A percentile compares a stretch with the other conserved stretches of the same genome.
These are phyloP conservation scores for Myzus persicae DNA, from an alignment of 1,140 invertebrate genomes.

Conservation along the genomic window DNA sequence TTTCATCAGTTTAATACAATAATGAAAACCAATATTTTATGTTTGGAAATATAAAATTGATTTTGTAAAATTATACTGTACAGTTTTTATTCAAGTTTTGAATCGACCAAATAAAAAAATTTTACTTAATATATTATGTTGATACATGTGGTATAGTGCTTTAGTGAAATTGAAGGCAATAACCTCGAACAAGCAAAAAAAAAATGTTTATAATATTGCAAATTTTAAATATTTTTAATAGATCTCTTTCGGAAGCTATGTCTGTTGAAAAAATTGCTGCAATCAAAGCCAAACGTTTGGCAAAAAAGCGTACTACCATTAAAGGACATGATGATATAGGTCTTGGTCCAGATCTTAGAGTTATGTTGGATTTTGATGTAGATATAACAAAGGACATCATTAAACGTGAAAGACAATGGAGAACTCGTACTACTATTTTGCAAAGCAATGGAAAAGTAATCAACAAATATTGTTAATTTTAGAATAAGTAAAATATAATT, in stretches of 20 bases:
- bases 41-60: not conserved
- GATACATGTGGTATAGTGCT: not conserved
- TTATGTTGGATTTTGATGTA: slow-evolving; percentile 93
- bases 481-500: not conserved
- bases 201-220: not conserved
- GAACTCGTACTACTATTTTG: slow-evolving; percentile 92
- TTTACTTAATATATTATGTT: not conserved
- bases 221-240: slow-evolving; percentile 62
- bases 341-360: slow-evolving; percentile 81
- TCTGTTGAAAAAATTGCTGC: slow-evolving; percentile 97
- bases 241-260: slow-evolving; percentile 93
- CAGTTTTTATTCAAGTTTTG: not conserved
- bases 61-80: not conserved
- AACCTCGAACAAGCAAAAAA: not conserved
- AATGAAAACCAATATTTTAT: no score
- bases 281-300: slow-evolving; percentile 95
- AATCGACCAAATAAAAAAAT: not conserved
- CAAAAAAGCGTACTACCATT: slow-evolving; percentile 95
- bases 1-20: no score
- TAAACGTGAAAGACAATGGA: slow-evolving; percentile 92
- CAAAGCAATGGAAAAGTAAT: slow-evolving; percentile 91
- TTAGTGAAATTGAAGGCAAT: no score
- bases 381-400: slow-evolving; percentile 96
- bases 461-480: not conserved
- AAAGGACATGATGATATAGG: slow-evolving; percentile 91